Percentiles rank a stretch among this genome's conserved stretches.
These are phyloP conservation scores for Furnarius figulus DNA, from an alignment of 2,113 vertebrate species.

Conservation along the genomic window DNA sequence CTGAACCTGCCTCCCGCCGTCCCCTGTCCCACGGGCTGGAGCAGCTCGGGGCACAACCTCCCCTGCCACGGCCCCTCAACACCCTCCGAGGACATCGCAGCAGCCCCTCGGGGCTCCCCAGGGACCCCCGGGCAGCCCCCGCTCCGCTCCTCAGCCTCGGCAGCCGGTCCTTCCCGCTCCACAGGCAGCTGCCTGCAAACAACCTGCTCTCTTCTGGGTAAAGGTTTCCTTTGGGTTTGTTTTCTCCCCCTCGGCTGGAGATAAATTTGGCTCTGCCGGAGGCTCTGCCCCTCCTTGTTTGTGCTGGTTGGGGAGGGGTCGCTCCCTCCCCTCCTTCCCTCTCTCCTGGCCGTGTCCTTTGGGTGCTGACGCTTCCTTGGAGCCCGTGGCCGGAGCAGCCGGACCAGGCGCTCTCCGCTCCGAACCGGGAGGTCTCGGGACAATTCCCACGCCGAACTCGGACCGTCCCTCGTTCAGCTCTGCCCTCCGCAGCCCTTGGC, in stretches of 20 bases:
- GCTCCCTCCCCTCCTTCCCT: not conserved
- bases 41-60: rapidly evolving
- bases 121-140: not conserved
- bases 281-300: not conserved
- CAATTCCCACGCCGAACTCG: rapidly evolving
- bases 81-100: rapidly evolving
- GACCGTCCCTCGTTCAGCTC: rapidly evolving
- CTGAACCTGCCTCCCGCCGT: not conserved
- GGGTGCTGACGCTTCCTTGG: rapidly evolving
- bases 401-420: rapidly evolving
- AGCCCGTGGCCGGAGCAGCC: not conserved
- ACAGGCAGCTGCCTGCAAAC: not conserved
- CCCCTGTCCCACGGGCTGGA: not conserved
- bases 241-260: not conserved
- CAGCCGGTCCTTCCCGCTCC: not conserved
- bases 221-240: not conserved
- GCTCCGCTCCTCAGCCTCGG: no score
- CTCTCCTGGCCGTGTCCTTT: rapidly evolving
- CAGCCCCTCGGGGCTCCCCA: not conserved
- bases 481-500: not conserved
- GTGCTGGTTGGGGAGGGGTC: not conserved
- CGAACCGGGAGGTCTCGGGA: not conserved
- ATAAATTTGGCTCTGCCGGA: not conserved
- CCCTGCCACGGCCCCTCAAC: not conserved
- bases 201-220: not conserved